Base-by-base conservation (phyloP, 2,113 vertebrate genomes). In the Monopterus albus region DNA sequence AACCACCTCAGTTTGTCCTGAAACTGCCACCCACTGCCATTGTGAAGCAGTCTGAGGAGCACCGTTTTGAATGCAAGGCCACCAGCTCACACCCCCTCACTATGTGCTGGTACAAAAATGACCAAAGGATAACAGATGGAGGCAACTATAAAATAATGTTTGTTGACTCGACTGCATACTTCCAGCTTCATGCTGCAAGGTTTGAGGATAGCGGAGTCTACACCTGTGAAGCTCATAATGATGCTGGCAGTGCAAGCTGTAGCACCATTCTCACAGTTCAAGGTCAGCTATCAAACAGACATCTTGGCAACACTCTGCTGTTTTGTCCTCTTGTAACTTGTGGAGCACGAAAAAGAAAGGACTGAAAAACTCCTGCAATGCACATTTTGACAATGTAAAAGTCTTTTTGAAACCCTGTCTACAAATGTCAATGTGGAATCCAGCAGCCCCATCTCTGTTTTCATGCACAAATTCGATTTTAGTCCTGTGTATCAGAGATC, bases 211-310 rank as follows among this genome's bases (percentile, higher is more conserved):
- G 91, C 0, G 96, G 95, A 13, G 95, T 97, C 79, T 99, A 97
- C 86, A 96, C 96, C 52, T 98, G 96, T 85, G 96, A 98, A 92
- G 96, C 92, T 79, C 91, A 90, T n/a, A 99, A 99, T 69, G 94
- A 94, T 23, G 97, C 96, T n/a, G 96, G 97, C 75, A 95, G 93
- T 71, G 93, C 91, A 52, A 96, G 94, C 91, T 98, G 96, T 86
- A 98, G 96, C 88, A 94, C 92, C 20, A 90, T 95, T 47, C 86
- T 98, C 83, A 91, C 92, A 46, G 95, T 97, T 31, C 98, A 98
- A 99, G 97, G 97, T 99, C 91, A 95, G 95, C 74, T 84, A 39
- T 18, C 52, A 0, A 40, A 43, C 13, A 3, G 26, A 36, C 18
- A 45, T n/a, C n/a, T 33, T 23, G 58, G 36, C 33, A 43, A 18